These are phyloP conservation scores for Sceliomorpha sp. DNA, from an alignment of 2,888 invertebrate genomes.

Conservation along the genomic window DNA sequence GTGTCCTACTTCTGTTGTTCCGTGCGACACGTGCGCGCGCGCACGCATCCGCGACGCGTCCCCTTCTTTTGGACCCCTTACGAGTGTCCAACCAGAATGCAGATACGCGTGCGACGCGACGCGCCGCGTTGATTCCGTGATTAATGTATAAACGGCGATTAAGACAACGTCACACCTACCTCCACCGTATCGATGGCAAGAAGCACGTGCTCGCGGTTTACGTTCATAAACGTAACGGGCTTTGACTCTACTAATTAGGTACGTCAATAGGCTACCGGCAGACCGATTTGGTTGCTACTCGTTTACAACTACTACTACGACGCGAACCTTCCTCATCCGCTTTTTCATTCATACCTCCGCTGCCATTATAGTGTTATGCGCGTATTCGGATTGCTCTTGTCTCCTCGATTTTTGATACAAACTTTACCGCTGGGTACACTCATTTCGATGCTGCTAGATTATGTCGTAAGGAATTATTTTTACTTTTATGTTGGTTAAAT, in stretches of 20 bases:
- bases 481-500: no score
- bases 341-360: conserved; percentile 77
- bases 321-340: conserved; percentile 42
- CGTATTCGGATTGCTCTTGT: conserved; percentile 38
- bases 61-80: conserved; percentile 27
- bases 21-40: conserved; percentile 50
- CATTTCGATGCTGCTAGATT: no score
- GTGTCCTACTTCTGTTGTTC: conserved; percentile 65
- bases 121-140: no score
- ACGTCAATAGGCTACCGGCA: conserved; percentile 52
- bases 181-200: conserved; percentile 63
- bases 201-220: conserved; percentile 63
- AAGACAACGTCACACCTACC: conserved; percentile 65
- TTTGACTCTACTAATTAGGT: conserved; percentile 66
- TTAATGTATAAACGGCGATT: conserved; percentile 61
- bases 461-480: no score
- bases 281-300: conserved; percentile 63
- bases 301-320: conserved; percentile 60
- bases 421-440: no score
- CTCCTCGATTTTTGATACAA: conserved; percentile 31
- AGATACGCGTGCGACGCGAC: conserved; percentile 36
- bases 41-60: conserved; percentile 28
- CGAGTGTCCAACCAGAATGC: conserved; percentile 24
- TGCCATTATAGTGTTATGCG: conserved; percentile 10
- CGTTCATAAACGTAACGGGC: conserved; percentile 66